Conservation (phyloP, 2,888 invertebrate species). For the Unio delphinus region DNA sequence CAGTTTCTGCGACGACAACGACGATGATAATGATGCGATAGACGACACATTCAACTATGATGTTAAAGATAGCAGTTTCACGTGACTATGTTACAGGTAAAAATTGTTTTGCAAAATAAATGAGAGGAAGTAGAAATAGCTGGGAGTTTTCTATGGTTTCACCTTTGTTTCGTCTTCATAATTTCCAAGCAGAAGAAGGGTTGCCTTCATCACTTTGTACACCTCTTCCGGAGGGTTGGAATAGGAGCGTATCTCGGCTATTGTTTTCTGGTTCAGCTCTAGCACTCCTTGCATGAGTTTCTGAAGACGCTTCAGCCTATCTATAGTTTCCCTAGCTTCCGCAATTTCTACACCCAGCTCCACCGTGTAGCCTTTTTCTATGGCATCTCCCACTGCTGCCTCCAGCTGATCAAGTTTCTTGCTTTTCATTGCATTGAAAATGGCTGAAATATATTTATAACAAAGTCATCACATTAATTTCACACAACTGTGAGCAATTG, state of each 20-base stretch:
- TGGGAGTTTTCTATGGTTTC: neutral
- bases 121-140: too few species aligned
- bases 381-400: conserved; percentile 23
- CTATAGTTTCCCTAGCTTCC: conserved; percentile 27
- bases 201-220: conserved; percentile 59
- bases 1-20: too few species aligned
- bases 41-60: too few species aligned
- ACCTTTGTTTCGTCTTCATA: conserved; percentile 61
- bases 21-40: too few species aligned
- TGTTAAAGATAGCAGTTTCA: too few species aligned
- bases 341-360: conserved; percentile 25
- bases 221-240: conserved; percentile 52
- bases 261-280: conserved; percentile 55
- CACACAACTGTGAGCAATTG: too few species aligned
- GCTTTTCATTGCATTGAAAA: conserved; percentile 26
- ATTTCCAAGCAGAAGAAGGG: conserved; percentile 59
- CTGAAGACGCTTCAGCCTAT: conserved; percentile 24
- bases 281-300: conserved; percentile 33
- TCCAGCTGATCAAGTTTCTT: conserved; percentile 27
- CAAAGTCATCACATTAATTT: too few species aligned
- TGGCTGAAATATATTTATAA: conserved; percentile 10
- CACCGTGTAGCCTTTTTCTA: conserved; percentile 25
- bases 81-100: too few species aligned
- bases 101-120: too few species aligned
- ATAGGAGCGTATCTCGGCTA: conserved; percentile 61